Conservation (phyloP, 2,888 invertebrate species). For the Cephonodes hylas region DNA sequence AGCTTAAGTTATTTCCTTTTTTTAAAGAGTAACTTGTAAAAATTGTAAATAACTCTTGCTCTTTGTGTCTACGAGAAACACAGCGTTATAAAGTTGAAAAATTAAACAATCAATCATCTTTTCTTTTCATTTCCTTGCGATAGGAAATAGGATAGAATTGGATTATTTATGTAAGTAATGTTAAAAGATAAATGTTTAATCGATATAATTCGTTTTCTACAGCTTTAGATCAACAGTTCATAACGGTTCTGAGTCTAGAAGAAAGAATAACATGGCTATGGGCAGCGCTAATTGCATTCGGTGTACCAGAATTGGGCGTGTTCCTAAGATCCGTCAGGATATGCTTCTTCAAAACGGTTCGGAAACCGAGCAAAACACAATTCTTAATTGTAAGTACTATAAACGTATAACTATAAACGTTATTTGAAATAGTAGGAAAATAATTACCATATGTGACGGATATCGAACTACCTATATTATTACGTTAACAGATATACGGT, state of each 20-base stretch:
- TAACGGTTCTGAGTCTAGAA: conserved; percentile 81
- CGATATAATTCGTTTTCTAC: conserved; percentile 16
- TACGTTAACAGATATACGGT: no score
- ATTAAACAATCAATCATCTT: no score
- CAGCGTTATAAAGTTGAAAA: no score
- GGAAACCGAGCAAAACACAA: conserved; percentile 77
- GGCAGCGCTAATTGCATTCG: conserved; percentile 88
- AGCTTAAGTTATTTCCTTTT: no score
- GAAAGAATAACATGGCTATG: conserved; percentile 90
- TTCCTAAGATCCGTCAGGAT: conserved; percentile 86
- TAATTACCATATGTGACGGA: no score
- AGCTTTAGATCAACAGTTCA: conserved; percentile 84
- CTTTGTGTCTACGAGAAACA: no score
- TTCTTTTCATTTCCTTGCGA: no score
- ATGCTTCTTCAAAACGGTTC: conserved; percentile 86
- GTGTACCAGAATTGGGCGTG: conserved; percentile 88
- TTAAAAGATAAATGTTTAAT: neutral
- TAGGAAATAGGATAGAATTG: no score
- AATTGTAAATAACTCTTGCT: no score
- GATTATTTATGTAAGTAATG: no score
- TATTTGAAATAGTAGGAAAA: neutral
- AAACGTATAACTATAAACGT: neutral
- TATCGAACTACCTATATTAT: no score
- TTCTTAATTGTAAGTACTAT: conserved; percentile 77
- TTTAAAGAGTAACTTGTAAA: no score